These are phyloP conservation scores for Bryconaethiops microstoma DNA, from an alignment of 2,797 vertebrate species.

Conservation along the genomic window DNA sequence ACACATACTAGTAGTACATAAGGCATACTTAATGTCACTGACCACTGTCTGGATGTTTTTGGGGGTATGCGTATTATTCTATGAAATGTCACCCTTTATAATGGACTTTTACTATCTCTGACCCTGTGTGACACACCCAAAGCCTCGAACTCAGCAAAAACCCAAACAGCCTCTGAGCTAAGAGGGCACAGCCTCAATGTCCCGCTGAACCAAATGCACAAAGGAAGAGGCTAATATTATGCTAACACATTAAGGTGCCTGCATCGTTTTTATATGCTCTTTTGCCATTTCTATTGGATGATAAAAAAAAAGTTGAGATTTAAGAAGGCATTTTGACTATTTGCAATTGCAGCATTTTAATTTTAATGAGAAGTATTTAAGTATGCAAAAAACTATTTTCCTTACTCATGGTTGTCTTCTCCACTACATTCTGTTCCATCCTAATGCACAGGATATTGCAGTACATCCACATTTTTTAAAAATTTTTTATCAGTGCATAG, in stretches of 20 bases:
- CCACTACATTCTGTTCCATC: no score
- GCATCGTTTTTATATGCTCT: no score
- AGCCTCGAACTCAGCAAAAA: not conserved
- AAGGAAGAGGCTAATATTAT: not conserved
- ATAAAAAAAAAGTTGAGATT: no score
- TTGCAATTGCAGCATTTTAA: no score
- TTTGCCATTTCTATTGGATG: no score
- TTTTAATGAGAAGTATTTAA: no score
- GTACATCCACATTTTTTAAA: no score
- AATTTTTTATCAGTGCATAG: no score
- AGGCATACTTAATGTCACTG: not conserved
- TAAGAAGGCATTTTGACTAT: no score
- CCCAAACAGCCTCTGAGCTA: not conserved
- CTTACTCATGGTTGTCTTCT: no score
- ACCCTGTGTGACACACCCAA: not conserved
- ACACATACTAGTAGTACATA: not conserved
- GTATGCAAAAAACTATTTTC: no score
- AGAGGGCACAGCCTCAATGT: not conserved
- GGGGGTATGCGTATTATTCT: not conserved
- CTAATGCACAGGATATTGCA: no score
- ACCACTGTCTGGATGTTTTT: slow-evolving; percentile 18
- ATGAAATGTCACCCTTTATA: slow-evolving; percentile 1
- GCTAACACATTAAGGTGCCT: not conserved
- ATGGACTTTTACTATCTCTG: slow-evolving; percentile 5
- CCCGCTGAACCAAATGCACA: not conserved